Percentiles rank a stretch among this genome's conserved stretches.
phyloP scores from a whole-genome alignment of 92 coral and sea anemone species.

The Ricordea florida region DNA sequence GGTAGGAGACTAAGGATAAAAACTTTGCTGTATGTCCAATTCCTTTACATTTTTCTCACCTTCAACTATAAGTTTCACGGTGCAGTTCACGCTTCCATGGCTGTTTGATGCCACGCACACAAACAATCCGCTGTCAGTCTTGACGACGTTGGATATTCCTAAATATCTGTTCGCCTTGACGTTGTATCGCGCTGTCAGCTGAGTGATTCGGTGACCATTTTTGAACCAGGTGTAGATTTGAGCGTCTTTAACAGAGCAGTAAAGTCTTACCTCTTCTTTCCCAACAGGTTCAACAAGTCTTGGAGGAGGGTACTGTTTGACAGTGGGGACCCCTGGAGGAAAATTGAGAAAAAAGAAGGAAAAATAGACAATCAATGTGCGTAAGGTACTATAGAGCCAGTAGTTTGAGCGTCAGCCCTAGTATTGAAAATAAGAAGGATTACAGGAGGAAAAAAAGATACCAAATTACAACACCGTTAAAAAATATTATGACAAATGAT shows the following conservation, averaged over 20 bases:
- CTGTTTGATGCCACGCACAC: slow-evolving; percentile 46
- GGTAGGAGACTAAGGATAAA: no score
- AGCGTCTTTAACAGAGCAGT: slow-evolving; percentile 37
- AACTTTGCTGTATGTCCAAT: no score
- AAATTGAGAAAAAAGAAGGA: no score
- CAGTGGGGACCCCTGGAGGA: no score
- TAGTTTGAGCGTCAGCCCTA: no score
- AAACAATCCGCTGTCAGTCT: slow-evolving; percentile 51
- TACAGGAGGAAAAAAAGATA: no score
- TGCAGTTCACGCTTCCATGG: slow-evolving; percentile 20
- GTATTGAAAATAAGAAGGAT: no score
- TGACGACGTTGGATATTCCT: slow-evolving; percentile 38
- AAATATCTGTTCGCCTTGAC: slow-evolving; percentile 31
- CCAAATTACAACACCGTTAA: no score
- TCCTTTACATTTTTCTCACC: slow-evolving; percentile 17
- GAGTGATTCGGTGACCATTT: slow-evolving; percentile 2
- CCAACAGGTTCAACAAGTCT: slow-evolving; percentile 39
- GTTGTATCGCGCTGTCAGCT: not conserved
- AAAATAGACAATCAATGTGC: no score
- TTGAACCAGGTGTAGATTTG: slow-evolving; percentile 49
- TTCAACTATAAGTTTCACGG: slow-evolving; percentile 19
- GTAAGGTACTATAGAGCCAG: no score
- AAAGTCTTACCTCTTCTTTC: slow-evolving; percentile 25
- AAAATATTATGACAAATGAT: no score
- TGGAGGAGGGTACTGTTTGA: slow-evolving; percentile 1